Conservation (phyloP, 2,113 vertebrate species). For the Suncus etruscus region DNA sequence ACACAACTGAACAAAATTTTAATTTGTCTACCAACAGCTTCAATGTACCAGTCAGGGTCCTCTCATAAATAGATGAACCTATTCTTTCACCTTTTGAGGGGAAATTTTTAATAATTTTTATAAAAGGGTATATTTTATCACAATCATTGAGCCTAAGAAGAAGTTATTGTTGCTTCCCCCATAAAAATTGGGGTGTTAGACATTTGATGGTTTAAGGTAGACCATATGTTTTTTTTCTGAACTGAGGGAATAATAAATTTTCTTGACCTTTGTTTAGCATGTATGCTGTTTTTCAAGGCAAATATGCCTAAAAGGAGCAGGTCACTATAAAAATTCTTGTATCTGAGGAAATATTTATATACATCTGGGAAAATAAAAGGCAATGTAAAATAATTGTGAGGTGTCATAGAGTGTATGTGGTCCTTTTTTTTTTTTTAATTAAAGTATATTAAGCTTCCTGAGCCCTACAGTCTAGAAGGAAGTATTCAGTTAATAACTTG, state of each 20-base stretch:
- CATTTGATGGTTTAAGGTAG: background rate
- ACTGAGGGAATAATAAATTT: conserved; percentile 9
- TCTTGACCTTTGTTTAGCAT: conserved; percentile 37
- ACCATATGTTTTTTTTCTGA: conserved; percentile 19
- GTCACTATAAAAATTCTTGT: conserved; percentile 1
- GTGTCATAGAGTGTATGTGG: background rate
- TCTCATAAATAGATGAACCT: too few relatives aligned
- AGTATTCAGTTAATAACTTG: background rate
- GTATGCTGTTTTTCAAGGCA: conserved; percentile 37
- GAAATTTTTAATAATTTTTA: background rate
- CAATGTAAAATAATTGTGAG: background rate
- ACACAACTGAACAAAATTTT: too few relatives aligned
- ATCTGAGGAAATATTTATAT: conserved; percentile 62
- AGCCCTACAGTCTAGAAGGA: background rate
- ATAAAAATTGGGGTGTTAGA: conserved; percentile 20
- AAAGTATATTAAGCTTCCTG: background rate
- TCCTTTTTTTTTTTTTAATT: conserved; percentile 50
- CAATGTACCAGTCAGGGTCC: too few relatives aligned
- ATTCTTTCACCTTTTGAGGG: conserved; percentile 36
- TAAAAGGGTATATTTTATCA: conserved; percentile 22
- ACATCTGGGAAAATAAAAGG: background rate
- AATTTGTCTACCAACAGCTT: too few relatives aligned
- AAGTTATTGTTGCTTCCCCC: background rate
- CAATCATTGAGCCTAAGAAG: background rate
- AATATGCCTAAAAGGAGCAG: background rate